Percentiles rank a stretch among this genome's conserved stretches.
Conservation (phyloP, 2,797 vertebrate genomes). For the Etheostoma nigrum region DNA sequence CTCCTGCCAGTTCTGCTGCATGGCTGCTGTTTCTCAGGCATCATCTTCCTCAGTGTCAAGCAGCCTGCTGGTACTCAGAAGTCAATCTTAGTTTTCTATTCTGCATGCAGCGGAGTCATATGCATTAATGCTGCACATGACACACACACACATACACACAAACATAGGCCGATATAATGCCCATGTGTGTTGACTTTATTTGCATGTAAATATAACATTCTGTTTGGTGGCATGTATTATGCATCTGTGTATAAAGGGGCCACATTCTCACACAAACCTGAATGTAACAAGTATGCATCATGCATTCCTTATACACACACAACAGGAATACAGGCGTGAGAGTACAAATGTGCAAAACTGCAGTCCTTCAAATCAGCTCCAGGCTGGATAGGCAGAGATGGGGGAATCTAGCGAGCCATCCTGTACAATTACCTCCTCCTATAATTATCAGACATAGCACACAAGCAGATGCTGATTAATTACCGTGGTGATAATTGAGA, state of each 20-base stretch:
- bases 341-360: slow-evolving; percentile 57
- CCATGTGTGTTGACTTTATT: slow-evolving; percentile 30
- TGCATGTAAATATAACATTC: slow-evolving; percentile 54
- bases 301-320: slow-evolving; percentile 54
- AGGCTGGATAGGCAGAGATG: slow-evolving; percentile 30
- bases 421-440: slow-evolving; percentile 63
- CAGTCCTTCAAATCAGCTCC: slow-evolving; percentile 50
- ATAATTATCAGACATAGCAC: slow-evolving; percentile 59
- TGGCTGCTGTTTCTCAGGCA: slow-evolving; percentile 68
- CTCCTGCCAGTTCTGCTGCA: slow-evolving; percentile 77
- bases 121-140: slow-evolving; percentile 33
- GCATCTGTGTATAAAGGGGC: slow-evolving; percentile 33
- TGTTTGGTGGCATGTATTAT: slow-evolving; percentile 50
- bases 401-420: slow-evolving; percentile 28
- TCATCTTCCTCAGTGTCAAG: slow-evolving; percentile 66
- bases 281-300: slow-evolving; percentile 49
- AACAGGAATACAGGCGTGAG: slow-evolving; percentile 39
- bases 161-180: slow-evolving; percentile 18
- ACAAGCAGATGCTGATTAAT: slow-evolving; percentile 73
- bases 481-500: slow-evolving; percentile 63
- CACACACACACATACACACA: neutral
- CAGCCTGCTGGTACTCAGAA: slow-evolving; percentile 44
- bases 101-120: slow-evolving; percentile 30
- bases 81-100: slow-evolving; percentile 50
- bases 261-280: slow-evolving; percentile 44